Conservation (phyloP, 2,113 vertebrate species). For the Mustela lutreola region DNA sequence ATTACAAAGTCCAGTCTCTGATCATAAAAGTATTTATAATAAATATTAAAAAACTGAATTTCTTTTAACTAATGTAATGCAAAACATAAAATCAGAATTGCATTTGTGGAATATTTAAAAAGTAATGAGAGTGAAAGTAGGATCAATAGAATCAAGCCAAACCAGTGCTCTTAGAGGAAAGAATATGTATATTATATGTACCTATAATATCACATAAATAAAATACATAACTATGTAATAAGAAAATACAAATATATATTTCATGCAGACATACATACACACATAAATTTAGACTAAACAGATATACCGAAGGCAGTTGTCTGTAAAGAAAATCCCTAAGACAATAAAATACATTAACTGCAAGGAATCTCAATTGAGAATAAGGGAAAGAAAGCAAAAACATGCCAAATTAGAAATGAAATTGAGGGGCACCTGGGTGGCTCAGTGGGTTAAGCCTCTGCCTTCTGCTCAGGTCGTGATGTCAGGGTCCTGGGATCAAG, state of each 20-base stretch:
- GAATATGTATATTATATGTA: neutral
- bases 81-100: slow-evolving; percentile 17
- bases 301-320: neutral
- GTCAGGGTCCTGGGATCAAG: too few species aligned
- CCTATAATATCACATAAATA: neutral
- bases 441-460: too few species aligned
- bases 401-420: neutral
- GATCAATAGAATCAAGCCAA: neutral
- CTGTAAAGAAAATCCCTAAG: neutral
- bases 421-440: neutral
- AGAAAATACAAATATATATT: neutral
- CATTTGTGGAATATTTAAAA: neutral
- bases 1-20: neutral
- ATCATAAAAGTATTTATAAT: neutral
- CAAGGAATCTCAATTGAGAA: neutral
- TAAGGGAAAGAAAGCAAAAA: neutral
- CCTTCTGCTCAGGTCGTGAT: too few species aligned
- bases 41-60: neutral
- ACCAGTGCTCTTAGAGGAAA: neutral
- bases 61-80: neutral
- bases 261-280: neutral
- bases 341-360: neutral
- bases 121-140: slow-evolving; percentile 4
- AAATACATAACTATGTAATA: neutral
- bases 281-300: neutral